These are phyloP conservation scores for Ceratina japonica DNA, from an alignment of 1,140 invertebrate genomes.

Conservation along the genomic window DNA sequence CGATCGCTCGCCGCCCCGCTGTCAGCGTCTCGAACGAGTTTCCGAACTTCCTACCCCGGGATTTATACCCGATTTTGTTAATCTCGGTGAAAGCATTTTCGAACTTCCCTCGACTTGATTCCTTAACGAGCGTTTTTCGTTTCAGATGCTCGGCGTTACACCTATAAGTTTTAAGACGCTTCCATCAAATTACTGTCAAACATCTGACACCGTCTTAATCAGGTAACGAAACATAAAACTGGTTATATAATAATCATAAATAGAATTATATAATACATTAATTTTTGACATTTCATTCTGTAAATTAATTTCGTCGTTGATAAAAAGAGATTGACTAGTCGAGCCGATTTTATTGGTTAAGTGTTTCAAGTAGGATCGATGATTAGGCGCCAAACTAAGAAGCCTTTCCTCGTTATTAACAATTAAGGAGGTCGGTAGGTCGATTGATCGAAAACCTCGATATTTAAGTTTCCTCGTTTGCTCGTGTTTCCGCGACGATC, in stretches of 20 bases:
- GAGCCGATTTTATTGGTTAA: not conserved
- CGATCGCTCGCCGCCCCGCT: constrained; percentile 7
- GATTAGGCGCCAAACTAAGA: constrained; percentile 27
- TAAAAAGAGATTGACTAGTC: not conserved
- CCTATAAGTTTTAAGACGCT: too few relatives aligned
- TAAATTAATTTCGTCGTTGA: too few relatives aligned
- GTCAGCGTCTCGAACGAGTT: constrained; percentile 20
- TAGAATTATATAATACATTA: too few relatives aligned
- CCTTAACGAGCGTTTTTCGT: constrained; percentile 26
- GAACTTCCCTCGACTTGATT: constrained; percentile 2
- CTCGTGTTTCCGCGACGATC: not conserved
- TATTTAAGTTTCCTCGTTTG: not conserved
- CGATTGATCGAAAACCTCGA: constrained; percentile 11
- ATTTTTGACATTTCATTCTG: too few relatives aligned
- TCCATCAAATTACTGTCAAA: too few relatives aligned
- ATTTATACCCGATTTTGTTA: constrained; percentile 29
- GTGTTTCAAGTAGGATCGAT: not conserved
- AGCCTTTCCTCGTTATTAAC: constrained; percentile 2
- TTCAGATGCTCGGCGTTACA: not conserved
- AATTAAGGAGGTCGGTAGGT: constrained; percentile 10
- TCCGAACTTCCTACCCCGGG: constrained; percentile 5
- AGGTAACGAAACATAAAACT: not conserved
- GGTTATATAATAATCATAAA: too few relatives aligned
- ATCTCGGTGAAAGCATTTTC: constrained; percentile 1
- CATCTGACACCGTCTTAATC: not conserved